Conservation (phyloP, 2,888 invertebrate genomes). For the Volucella inanis region DNA sequence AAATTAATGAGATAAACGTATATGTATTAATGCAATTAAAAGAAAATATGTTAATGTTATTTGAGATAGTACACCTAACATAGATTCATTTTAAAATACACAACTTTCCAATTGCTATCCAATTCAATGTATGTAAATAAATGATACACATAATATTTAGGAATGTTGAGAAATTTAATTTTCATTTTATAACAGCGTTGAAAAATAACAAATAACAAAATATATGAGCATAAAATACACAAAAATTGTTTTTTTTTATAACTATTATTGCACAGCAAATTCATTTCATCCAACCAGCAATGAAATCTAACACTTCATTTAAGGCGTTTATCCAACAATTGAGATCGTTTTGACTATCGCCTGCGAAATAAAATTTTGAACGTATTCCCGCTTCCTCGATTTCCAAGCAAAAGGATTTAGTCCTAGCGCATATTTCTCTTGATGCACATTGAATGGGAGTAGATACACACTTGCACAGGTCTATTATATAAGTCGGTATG, state of each 20-base stretch:
- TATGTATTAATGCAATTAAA: too few species aligned
- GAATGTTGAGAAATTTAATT: slow-evolving; percentile 54
- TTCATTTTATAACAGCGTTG: slow-evolving; percentile 58
- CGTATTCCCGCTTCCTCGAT: slow-evolving; percentile 73
- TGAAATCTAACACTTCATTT: slow-evolving; percentile 82
- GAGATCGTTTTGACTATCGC: slow-evolving; percentile 83
- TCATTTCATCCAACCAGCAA: slow-evolving; percentile 82
- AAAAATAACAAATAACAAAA: slow-evolving; percentile 65
- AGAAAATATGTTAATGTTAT: too few species aligned
- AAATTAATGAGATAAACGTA: too few species aligned
- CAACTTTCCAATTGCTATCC: background rate
- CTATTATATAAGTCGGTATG: slow-evolving; percentile 80
- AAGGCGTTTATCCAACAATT: slow-evolving; percentile 83
- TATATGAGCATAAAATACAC: slow-evolving; percentile 47
- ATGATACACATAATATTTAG: background rate
- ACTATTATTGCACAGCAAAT: slow-evolving; percentile 58
- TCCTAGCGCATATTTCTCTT: slow-evolving; percentile 83
- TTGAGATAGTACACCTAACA: too few species aligned
- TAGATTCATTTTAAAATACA: too few species aligned
- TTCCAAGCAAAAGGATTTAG: slow-evolving; percentile 83
- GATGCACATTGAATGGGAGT: slow-evolving; percentile 80
- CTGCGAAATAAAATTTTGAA: slow-evolving; percentile 81
- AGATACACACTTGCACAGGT: slow-evolving; percentile 82
- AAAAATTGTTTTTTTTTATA: slow-evolving; percentile 43
- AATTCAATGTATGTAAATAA: background rate